Conservation (phyloP, 2,797 vertebrate genomes). For the Cygnus olor region DNA sequence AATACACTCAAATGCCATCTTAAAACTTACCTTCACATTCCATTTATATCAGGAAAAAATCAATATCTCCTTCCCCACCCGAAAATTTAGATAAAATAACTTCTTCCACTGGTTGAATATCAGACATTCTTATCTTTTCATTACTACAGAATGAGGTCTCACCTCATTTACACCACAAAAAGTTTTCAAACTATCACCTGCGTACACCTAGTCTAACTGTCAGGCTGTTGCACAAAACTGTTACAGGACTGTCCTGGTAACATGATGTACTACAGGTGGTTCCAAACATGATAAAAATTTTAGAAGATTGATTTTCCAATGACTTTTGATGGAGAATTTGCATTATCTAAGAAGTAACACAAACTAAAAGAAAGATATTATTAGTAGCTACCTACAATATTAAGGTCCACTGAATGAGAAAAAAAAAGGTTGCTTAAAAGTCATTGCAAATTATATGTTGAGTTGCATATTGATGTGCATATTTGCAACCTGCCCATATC, state of each 20-base stretch:
- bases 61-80: not conserved
- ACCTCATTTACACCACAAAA: not conserved
- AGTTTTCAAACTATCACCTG: not conserved
- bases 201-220: not conserved
- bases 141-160: not conserved
- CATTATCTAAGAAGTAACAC: not conserved
- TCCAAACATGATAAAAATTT: not conserved
- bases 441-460: not conserved
- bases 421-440: not conserved
- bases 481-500: not conserved
- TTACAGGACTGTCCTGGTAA: not conserved
- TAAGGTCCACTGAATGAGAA: not conserved
- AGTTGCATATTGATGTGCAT: not conserved
- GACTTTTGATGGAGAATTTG: not conserved
- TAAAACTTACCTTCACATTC: not conserved
- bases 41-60: not conserved
- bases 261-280: not conserved
- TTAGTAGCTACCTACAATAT: not conserved
- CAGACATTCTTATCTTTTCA: not conserved
- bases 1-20: not conserved
- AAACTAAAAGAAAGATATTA: not conserved
- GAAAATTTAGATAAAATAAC: not conserved
- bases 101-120: not conserved
- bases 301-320: not conserved
- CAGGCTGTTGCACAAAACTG: not conserved